Evolutionary conservation across 1,140 invertebrate genomes (phyloP), one percentile per base, ranked within the genome.

Genomic region (Brachionus calyciflorus): DNA sequence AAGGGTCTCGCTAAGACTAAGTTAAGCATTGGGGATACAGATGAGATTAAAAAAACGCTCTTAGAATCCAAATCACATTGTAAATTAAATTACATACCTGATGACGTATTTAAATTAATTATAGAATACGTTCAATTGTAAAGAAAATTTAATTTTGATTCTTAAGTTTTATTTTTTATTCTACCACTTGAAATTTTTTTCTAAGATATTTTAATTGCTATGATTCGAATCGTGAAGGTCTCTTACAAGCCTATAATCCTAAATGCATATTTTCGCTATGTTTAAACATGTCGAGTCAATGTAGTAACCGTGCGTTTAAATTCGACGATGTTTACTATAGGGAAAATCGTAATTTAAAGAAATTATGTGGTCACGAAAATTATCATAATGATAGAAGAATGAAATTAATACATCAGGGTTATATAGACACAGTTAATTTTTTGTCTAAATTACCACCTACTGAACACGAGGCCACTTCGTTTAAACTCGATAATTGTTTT

Each of bases 391-490:
- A 73, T 10, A 73, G 41, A 73, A 37, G 46, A n/a, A 30, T 17
- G 2, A 73, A 51, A 37, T 7, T 73, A 7, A 21, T 73, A 1
- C 69, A 51, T 49, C 28, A 37, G 2, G 51, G 69, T 0, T 40
- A 73, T 40, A 73, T 73, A 21, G 69, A 73, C 69, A 40, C 69
- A 3, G 51, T 73, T 24, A 73, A 41, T 51, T 55, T 73, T 28
- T 28, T 73, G 12, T 40, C 46, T 12, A 73, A 73, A n/a, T 17
- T 73, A 41, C 69, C 69, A 51, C 46, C 69, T 0, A 51, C 69
- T 51, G 69, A 73, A 41, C 69, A 73, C 24, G 26, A 37, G 2
- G 46, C 69, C 2, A 30, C n/a, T n/a, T 73, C 69, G 28, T 51
- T 73, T 41, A 73, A 30, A 73, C 33, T 73, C 7, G 69, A 73